Conservation (phyloP, 2,888 invertebrate genomes). For the Byasa hedistus region DNA sequence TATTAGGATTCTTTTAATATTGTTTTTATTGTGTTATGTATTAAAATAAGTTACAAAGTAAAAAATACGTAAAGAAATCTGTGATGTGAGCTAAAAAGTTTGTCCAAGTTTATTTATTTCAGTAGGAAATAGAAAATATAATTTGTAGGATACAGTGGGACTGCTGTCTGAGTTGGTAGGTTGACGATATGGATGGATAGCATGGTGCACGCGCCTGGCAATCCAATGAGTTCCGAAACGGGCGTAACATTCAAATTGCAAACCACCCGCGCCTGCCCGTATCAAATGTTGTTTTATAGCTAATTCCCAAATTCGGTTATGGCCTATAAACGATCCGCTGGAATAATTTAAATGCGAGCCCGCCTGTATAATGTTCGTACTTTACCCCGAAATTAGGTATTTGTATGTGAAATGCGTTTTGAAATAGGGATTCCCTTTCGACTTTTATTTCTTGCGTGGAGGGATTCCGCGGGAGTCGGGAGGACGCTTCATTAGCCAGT, state of each 20-base stretch:
- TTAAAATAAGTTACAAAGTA: no score
- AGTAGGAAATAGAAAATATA: no score
- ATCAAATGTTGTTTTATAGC: slow-evolving; percentile 81
- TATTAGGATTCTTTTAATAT: not conserved
- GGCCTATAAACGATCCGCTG: slow-evolving; percentile 80
- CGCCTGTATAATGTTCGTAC: slow-evolving; percentile 78
- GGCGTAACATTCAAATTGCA: slow-evolving; percentile 77
- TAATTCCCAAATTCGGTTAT: slow-evolving; percentile 81
- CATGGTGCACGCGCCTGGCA: slow-evolving; percentile 71
- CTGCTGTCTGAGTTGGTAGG: slow-evolving; percentile 30
- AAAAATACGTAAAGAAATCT: no score
- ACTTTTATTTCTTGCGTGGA: slow-evolving; percentile 64
- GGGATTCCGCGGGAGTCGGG: slow-evolving; percentile 39
- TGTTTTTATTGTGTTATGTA: no score
- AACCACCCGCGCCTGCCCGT: slow-evolving; percentile 77
- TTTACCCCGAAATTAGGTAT: slow-evolving; percentile 78
- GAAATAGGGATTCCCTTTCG: slow-evolving; percentile 69
- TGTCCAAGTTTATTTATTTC: no score
- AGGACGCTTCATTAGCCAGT: slow-evolving; percentile 44
- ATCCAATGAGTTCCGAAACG: slow-evolving; percentile 71
- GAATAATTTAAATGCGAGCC: slow-evolving; percentile 80
- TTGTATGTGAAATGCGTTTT: slow-evolving; percentile 80
- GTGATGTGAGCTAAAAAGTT: no score
- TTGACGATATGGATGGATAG: slow-evolving; percentile 42
- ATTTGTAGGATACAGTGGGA: not conserved